Base-by-base conservation (phyloP, 2,113 vertebrate genomes). In the Oncorhynchus tshawytscha region DNA sequence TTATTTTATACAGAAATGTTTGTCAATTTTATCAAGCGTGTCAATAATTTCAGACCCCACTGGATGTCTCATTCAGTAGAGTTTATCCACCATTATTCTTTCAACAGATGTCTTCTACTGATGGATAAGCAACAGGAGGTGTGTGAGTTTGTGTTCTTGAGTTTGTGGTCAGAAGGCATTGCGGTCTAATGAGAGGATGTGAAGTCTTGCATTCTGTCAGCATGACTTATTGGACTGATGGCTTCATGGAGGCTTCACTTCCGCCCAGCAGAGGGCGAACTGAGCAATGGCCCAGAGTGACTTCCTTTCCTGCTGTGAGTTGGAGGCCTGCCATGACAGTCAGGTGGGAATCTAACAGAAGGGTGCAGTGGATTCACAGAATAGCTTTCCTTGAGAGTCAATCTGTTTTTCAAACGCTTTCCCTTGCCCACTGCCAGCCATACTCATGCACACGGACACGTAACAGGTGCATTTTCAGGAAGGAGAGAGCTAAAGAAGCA, bases 231-330 rank as follows among this genome's bases (percentile, higher is more conserved):
- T 78, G 76, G 66, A 86, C 76, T 83, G 80, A 85, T 64, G 81
- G 82, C 86, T 86, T 88, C 81, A 81, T 78, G 82, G 39, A 89
- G 84, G 83, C 89, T 82, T 87, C 84, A 90, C 89, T 93, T 92
- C 89, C 91, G 85, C 87, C 91, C 91, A 88, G 90, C 85, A 91
- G 92, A 91, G 88, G 93, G 92, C 91, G 90, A 91, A 82, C 87
- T 81, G 84, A 87, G 84, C 85, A 65, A 78, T 80, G 84, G 86
- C 87, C 27, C 80, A 88, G 86, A 89, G 80, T 82, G 82, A 89
- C 90, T 92, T 92, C 91, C 92, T 93, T 88, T 91, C 92, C 90
- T 78, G 87, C 91, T 91, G 92, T 77, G 91, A 88, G 84, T 82
- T 93, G 92, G 92, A 92, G 27, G 49, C 34, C 72, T 84, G 89